Percentiles rank a stretch among this genome's conserved stretches.
Evolutionary conservation across 1,140 invertebrate species (phyloP).

Genomic region (Adelges cooleyi): DNA sequence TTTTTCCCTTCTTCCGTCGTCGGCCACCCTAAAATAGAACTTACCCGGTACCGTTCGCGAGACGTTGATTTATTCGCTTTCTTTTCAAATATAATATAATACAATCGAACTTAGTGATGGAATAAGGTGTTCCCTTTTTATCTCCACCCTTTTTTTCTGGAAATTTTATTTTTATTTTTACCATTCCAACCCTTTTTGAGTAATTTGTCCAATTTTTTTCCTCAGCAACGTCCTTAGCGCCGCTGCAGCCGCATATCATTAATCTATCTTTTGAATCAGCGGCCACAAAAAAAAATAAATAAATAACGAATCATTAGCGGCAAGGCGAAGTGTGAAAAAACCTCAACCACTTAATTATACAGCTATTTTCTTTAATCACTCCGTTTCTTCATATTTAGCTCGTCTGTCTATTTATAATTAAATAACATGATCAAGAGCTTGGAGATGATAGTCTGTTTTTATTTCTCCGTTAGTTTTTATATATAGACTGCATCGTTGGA

Average conservation of each 20-base stretch:
- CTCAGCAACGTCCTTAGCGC: no score
- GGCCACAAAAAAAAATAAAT: neutral
- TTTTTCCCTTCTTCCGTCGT: slow-evolving; percentile 1
- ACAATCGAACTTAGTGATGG: slow-evolving; percentile 27
- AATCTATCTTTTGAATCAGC: slow-evolving; percentile 24
- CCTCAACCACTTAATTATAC: slow-evolving; percentile 21
- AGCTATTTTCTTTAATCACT: slow-evolving; percentile 1
- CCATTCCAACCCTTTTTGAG: slow-evolving; percentile 10
- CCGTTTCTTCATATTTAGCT: no score
- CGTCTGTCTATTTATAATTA: no score
- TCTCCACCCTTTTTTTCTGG: neutral
- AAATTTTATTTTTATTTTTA: neutral
- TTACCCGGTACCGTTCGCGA: slow-evolving; percentile 19
- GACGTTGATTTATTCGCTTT: slow-evolving; percentile 28
- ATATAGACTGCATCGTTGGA: no score
- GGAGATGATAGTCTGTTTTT: no score
- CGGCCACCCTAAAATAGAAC: slow-evolving; percentile 16
- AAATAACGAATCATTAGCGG: neutral
- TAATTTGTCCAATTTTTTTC: slow-evolving; percentile 27
- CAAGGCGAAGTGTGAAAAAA: neutral
- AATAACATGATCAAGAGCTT: no score
- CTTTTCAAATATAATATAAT: slow-evolving; percentile 25
- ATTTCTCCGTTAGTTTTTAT: no score
- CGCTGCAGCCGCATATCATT: slow-evolving; percentile 8
- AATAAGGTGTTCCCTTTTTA: slow-evolving; percentile 7